Conservation (phyloP, 2,888 invertebrate species). For the Colostygia pectinataria region DNA sequence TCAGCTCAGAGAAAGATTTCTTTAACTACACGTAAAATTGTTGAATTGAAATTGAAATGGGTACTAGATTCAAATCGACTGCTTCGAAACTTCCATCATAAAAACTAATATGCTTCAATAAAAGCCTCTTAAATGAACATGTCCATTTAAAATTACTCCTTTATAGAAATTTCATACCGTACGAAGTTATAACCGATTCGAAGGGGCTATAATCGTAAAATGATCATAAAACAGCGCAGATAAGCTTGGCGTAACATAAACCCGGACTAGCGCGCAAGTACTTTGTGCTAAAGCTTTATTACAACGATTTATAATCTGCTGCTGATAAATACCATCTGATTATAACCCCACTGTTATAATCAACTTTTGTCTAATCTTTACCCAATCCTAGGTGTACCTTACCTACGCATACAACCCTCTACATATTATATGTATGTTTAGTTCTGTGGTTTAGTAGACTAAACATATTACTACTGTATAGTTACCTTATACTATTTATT, state of each 20-base stretch:
- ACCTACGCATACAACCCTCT: no score
- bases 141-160: constrained; percentile 74
- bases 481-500: no score
- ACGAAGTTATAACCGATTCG: constrained; percentile 76
- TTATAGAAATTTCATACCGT: constrained; percentile 79
- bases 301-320: constrained; percentile 40
- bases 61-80: constrained; percentile 27
- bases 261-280: constrained; percentile 50
- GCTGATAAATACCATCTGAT: background rate
- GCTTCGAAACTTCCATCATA: constrained; percentile 43
- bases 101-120: constrained; percentile 63
- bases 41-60: no score
- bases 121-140: constrained; percentile 71
- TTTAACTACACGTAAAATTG: no score
- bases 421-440: no score
- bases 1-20: no score
- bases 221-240: constrained; percentile 71
- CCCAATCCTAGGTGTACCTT: no score
- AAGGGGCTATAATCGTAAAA: constrained; percentile 79
- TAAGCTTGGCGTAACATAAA: constrained; percentile 67
- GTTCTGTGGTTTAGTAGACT: no score
- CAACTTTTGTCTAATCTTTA: no score
- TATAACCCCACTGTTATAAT: no score
- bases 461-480: no score
- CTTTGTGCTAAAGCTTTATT: constrained; percentile 50